Evolutionary conservation across 1,140 invertebrate species (phyloP), one percentile per base, ranked within the genome.

Genomic region (Dufourea novaeangliae): DNA sequence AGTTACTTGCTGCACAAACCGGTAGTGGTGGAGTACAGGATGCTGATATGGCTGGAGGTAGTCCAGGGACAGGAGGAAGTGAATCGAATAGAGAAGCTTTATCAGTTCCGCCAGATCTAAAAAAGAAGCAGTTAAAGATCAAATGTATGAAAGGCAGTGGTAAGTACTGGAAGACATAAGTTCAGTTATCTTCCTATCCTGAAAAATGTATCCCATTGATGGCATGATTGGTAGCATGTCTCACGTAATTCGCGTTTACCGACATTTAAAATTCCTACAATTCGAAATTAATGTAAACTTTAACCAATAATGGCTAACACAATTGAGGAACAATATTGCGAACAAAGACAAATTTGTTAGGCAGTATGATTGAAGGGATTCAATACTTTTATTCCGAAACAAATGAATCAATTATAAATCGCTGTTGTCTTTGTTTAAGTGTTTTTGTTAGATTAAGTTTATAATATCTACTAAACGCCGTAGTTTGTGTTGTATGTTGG

Each of bases 81-180:
- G 91, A 92, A 75, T 89, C 90, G 22, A 80, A 87, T 46, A 88
- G 90, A 56, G 91, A 92, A 82, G 91, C 90, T 3, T 69, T 91
- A 66, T 88, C 91, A 20, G 83, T 89, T 34, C 88, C 88, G 20
- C 82, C 88, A 4, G 91, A 92, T 83, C 64, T 86, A 20, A 92
- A 91, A 79, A 92, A 92, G 78, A 92, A 92, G 78, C 89, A 90
- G 84, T 87, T 88, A 75, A 92, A 92, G 82, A 86, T 88, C 78
- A 92, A 92, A 89, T 86, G 89, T 89, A 87, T 92, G 73, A 89
- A 90, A 90, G 83, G 87, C 80, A 89, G 89, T 70, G 89, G 90
- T 91, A 92, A 92, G 89, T 92, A 92, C 87, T 92, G 91, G 90
- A 91, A 91, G 89, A 86, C 87, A 84, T 90, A 86, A 87, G 79